phyloP scores from a whole-genome alignment of 2,888 invertebrate genomes.

The Sialis fuliginosa region DNA sequence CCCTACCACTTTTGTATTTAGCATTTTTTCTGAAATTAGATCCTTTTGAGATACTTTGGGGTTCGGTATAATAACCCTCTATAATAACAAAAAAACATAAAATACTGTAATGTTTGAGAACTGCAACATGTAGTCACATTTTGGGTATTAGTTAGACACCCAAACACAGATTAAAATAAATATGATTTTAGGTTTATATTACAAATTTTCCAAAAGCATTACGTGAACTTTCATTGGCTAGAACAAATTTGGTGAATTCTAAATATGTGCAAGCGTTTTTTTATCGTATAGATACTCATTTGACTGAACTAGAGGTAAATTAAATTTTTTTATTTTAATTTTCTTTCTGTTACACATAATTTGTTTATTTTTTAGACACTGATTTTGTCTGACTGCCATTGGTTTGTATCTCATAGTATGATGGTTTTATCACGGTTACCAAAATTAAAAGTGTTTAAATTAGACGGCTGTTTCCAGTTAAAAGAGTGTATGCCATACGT shows the following conservation, averaged over 20 bases:
- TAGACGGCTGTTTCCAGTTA: slow-evolving; percentile 46
- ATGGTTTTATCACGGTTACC: slow-evolving; percentile 55
- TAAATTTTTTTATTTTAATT: neutral
- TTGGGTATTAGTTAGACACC: too few species aligned
- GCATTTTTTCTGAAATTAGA: too few species aligned
- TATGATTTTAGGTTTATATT: slow-evolving; percentile 35
- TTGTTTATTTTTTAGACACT: slow-evolving; percentile 32
- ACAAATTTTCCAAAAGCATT: slow-evolving; percentile 44
- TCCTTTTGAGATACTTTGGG: too few species aligned
- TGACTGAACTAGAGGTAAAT: slow-evolving; percentile 3
- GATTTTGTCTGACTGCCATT: slow-evolving; percentile 51
- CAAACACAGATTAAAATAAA: too few species aligned
- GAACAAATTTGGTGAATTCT: neutral
- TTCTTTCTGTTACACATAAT: neutral
- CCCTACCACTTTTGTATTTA: too few species aligned
- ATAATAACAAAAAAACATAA: too few species aligned
- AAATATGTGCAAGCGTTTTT: neutral
- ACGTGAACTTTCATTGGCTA: slow-evolving; percentile 34
- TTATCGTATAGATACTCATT: neutral
- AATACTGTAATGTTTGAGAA: too few species aligned
- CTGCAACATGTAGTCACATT: too few species aligned
- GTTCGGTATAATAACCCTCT: too few species aligned
- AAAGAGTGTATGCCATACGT: slow-evolving; percentile 38
- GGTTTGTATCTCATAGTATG: slow-evolving; percentile 56
- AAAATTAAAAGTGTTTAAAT: slow-evolving; percentile 37